Base-by-base conservation (phyloP, 2,113 vertebrate species). In the Odocoileus hemionus region DNA sequence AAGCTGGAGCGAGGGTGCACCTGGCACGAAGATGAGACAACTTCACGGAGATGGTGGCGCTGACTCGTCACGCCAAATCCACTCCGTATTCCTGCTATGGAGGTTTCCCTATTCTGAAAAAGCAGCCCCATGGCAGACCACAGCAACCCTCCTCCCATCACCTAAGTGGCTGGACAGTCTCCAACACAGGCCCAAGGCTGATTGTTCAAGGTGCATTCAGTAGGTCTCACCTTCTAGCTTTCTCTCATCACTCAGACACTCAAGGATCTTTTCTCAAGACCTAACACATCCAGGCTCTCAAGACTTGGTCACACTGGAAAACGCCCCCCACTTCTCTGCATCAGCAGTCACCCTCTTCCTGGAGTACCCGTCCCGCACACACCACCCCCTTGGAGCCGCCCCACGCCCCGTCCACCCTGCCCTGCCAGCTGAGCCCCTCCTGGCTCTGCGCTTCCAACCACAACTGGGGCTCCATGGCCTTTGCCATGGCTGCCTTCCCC, bases 71-170 rank as follows among this genome's bases (percentile, higher is more conserved):
- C 33, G 19, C 33, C 60, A 30, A 58, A 11, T 45, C 21, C 9
- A 50, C 45, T 82, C 58, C 13, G 52, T 33, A 17, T 76, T 50
- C 16, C 79, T 52, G 79, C n/a, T 39, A 9, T 9, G 5, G 23
- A 26, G 13, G 2, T 3, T 25, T 39, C 43, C 13, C 30, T 1
- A 0, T 26, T 52, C 7, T 28, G n/a, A 55, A 55, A 50, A 55
- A 16, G 92, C 57, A 50, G 50, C 28, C 8, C 10, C 39, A 8
- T 3, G n/a, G 54, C 28, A 16, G 19, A 55, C 28, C 43, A 17
- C 0, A 4, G 70, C 1, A 23, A n/a, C 21, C 3, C 1, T 55
- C 67, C 12, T 9, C 33, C 54, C 43, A 3, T 3, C 33, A 52
- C 33, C 12, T 7, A 26, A 50, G 25, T 3, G 15, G 54, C 23